A percentile compares a stretch with the other conserved stretches of the same genome.
These are phyloP conservation scores for Poecile atricapillus DNA, from an alignment of 2,113 vertebrate species.

Conservation along the genomic window DNA sequence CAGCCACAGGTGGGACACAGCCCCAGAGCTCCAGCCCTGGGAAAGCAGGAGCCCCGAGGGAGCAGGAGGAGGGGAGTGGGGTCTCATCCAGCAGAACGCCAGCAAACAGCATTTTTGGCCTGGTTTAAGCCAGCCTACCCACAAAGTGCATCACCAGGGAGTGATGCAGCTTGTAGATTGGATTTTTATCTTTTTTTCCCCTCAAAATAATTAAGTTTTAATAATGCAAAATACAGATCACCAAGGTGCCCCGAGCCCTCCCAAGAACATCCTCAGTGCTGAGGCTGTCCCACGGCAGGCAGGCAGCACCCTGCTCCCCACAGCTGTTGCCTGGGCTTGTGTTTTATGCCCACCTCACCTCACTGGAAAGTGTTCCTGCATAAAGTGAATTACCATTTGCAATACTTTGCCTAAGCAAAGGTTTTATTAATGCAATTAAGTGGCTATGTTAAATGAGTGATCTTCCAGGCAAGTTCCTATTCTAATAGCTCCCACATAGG, in stretches of 20 bases:
- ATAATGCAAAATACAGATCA: background rate
- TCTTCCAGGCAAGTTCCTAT: background rate
- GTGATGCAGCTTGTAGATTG: background rate
- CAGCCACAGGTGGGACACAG: background rate
- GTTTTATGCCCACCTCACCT: background rate
- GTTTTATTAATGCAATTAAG: background rate
- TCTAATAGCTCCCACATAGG: background rate
- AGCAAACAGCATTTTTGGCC: background rate
- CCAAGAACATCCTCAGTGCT: background rate
- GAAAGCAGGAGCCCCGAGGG: background rate
- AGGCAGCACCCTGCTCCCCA: background rate
- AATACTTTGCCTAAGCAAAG: background rate
- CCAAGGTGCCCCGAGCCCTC: background rate
- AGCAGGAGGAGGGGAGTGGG: background rate
- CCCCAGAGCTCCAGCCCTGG: accelerated
- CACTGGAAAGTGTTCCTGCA: background rate
- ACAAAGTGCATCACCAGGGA: background rate
- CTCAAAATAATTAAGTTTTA: background rate
- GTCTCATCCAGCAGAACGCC: background rate
- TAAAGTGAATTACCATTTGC: background rate
- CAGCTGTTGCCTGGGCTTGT: background rate
- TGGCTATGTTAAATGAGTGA: background rate
- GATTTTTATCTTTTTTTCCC: background rate
- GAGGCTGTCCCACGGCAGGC: background rate
- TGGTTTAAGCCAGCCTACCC: background rate